phyloP scores from a whole-genome alignment of 35 echinoderm and acorn worm species.

The Apostichopus parvimensis region DNA sequence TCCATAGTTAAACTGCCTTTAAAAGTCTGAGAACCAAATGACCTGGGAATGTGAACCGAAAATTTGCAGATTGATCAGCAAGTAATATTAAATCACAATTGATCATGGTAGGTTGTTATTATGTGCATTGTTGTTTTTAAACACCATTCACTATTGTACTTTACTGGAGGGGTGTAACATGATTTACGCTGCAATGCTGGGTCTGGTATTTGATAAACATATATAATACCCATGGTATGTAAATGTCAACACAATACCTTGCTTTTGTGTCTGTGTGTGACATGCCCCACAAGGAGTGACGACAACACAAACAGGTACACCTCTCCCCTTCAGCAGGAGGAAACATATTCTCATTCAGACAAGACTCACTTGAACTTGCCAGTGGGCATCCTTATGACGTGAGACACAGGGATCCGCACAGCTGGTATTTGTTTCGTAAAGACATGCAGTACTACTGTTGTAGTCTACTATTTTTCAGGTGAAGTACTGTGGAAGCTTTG shows the following conservation, averaged over 20 bases:
- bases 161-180: neutral
- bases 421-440: neutral
- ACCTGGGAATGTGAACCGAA: too few species aligned
- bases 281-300: conserved; percentile 9
- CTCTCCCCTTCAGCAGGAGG: neutral
- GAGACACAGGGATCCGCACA: neutral
- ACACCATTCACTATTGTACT: neutral
- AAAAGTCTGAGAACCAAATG: too few species aligned
- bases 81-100: neutral
- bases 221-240: neutral
- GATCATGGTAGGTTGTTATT: neutral
- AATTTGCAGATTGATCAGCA: neutral
- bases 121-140: neutral
- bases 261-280: neutral
- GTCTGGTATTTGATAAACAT: neutral
- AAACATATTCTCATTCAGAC: neutral
- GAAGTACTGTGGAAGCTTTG: too few species aligned
- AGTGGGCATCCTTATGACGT: too few species aligned
- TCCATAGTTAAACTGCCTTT: too few species aligned
- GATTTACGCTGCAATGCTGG: neutral
- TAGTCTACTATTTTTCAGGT: too few species aligned
- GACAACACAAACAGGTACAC: neutral
- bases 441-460: too few species aligned
- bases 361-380: neutral
- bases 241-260: conserved; percentile 6